phyloP scores from a whole-genome alignment of 2,888 invertebrate genomes.

The Lepidocyrtinus sp. region DNA sequence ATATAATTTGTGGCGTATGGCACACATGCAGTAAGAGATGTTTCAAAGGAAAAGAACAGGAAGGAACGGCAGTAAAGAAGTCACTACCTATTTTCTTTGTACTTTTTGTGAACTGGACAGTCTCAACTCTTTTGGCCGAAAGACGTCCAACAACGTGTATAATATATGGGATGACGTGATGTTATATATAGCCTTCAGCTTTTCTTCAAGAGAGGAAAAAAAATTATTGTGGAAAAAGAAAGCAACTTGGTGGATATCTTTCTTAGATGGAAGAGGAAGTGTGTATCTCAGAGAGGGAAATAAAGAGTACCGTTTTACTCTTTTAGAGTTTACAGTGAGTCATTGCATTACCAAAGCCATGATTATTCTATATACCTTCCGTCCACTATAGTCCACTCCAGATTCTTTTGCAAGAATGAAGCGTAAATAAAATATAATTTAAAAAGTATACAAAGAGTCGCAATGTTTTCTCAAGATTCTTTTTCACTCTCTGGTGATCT shows the following conservation, averaged over 20 bases:
- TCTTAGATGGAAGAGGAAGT: not conserved
- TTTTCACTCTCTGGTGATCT: conserved; percentile 43
- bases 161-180: conserved; percentile 60
- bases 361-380: too few relatives aligned
- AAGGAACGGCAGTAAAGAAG: conserved; percentile 16
- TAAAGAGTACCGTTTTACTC: too few relatives aligned
- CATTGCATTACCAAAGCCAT: too few relatives aligned
- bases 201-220: conserved; percentile 29
- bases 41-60: conserved; percentile 3
- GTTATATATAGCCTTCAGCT: conserved; percentile 60
- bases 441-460: not conserved
- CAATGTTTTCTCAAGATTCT: not conserved
- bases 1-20: conserved; percentile 48
- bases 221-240: conserved; percentile 49
- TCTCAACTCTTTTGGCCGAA: conserved; percentile 21
- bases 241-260: conserved; percentile 12
- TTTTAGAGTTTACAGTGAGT: too few relatives aligned
- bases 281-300: too few relatives aligned
- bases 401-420: not conserved
- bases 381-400: too few relatives aligned
- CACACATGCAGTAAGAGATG: conserved; percentile 10
- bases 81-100: conserved; percentile 14
- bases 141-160: conserved; percentile 61
- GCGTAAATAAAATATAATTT: conserved; percentile 5
- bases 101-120: conserved; percentile 39